Percentiles rank a stretch among this genome's conserved stretches.
Conservation (phyloP, 2,888 invertebrate species). For the Anaspis maculata region DNA sequence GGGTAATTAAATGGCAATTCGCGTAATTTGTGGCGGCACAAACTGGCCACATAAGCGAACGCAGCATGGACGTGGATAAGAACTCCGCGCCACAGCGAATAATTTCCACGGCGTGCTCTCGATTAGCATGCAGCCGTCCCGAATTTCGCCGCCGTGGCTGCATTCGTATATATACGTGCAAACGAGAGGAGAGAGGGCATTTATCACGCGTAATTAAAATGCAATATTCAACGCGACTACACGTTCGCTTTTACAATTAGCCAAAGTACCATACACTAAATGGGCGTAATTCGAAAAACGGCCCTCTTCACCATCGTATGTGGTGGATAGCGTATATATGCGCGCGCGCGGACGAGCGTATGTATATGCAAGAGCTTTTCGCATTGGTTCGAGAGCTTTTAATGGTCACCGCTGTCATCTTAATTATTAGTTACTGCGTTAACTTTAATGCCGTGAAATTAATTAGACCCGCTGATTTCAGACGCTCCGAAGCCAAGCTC, state of each 20-base stretch:
- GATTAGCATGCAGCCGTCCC: slow-evolving; percentile 10
- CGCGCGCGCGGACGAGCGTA: no score
- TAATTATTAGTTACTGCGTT: slow-evolving; percentile 26
- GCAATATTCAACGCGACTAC: slow-evolving; percentile 30
- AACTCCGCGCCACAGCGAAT: no score
- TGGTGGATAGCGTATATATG: no score
- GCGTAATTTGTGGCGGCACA: slow-evolving; percentile 10
- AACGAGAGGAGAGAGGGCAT: no score
- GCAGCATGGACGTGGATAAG: slow-evolving; percentile 7
- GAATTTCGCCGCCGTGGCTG: slow-evolving; percentile 15
- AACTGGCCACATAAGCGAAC: slow-evolving; percentile 1
- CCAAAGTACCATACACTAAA: slow-evolving; percentile 32
- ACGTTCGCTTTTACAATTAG: slow-evolving; percentile 35
- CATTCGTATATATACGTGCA: no score
- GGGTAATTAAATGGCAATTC: slow-evolving; percentile 23
- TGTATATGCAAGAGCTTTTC: no score
- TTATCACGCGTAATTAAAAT: slow-evolving; percentile 34
- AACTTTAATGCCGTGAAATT: slow-evolving; percentile 8
- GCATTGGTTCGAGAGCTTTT: no score
- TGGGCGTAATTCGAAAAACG: slow-evolving; percentile 36
- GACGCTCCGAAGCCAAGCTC: no score
- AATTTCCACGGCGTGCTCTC: slow-evolving; percentile 8
- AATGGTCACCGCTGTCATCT: slow-evolving; percentile 22
- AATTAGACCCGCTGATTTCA: slow-evolving; percentile 9
- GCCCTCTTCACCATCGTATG: slow-evolving; percentile 31